Evolutionary conservation across 1,140 invertebrate genomes (phyloP), one percentile per base, ranked within the genome.

Genomic region (Mycetomoellerius zeteki): DNA sequence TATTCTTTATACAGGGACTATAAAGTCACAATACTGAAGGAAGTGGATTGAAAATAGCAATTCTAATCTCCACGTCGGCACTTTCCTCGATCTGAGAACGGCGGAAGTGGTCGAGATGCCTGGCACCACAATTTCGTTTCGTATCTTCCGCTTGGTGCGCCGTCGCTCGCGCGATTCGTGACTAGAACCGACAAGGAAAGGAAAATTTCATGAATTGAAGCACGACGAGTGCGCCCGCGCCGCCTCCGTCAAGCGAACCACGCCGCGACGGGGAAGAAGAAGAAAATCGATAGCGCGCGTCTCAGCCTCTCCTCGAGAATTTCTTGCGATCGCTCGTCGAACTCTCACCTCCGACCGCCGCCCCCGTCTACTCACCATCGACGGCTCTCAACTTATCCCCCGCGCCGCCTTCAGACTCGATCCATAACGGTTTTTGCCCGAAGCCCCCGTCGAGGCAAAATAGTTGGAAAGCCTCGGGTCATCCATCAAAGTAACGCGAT

Each of bases 291-390:
- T 91, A 91, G 80, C 76, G 64, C 80, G 62, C 81, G 87, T 77
- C 77, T 87, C 89, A 78, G 85, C 69, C 76, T 89, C 87, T 90
- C 87, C 77, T 88, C 64, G 81, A 75, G 77, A 88, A 77, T 91
- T 91, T 91, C 90, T 91, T 91, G 90, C 86, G 88, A 91, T 91
- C 81, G 75, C 85, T 91, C 90, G 85, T 91, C 88, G 85, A 91
- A 91, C 88, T 91, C 90, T 89, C 90, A 90, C 78, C 86, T 91
- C 76, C 71, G 67, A 88, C 69, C 64, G 69, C 37, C 62, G 58
- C 52, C 67, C 37, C 78, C 24, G 37, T 82, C 78, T 58, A 54
- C n/a, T 50, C 56, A 50, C 52, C 65, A 69, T 69, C 82, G 69
- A 85, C 76, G 88, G 86, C 89, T 64, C 88, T 90, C 89, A 90